phyloP scores from a whole-genome alignment of 2,888 invertebrate genomes.

The Eupithecia subumbrata region DNA sequence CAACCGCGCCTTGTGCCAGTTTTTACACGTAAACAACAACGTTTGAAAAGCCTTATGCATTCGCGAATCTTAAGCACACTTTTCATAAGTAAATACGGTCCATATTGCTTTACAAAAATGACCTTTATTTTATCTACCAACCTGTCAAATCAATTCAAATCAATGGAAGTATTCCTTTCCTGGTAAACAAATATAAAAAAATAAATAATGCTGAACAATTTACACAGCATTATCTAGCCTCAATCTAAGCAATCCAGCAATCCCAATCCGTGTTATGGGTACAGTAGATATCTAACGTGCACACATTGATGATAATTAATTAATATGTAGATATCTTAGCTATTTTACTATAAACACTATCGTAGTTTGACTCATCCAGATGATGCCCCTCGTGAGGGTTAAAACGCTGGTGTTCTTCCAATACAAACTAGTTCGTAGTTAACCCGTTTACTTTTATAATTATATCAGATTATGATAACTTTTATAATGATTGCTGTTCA shows the following conservation, averaged over 20 bases:
- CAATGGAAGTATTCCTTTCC: neutral
- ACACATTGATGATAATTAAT: neutral
- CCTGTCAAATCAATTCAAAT: neutral
- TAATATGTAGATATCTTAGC: neutral
- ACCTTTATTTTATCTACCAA: neutral
- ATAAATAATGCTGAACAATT: too few species aligned
- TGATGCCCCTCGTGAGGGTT: neutral
- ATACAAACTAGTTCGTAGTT: neutral
- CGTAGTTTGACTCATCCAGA: neutral
- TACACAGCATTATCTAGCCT: too few species aligned
- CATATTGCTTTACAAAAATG: neutral
- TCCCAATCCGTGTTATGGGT: too few species aligned
- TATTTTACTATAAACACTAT: neutral
- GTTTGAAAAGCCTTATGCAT: slow-evolving; percentile 37
- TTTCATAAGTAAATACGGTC: neutral
- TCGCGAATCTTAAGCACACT: slow-evolving; percentile 38
- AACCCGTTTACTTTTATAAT: too few species aligned
- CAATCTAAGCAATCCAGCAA: too few species aligned
- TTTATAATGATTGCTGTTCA: too few species aligned
- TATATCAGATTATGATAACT: too few species aligned
- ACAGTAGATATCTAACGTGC: too few species aligned
- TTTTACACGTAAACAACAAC: slow-evolving; percentile 63
- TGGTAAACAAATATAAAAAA: neutral
- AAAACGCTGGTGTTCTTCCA: neutral
- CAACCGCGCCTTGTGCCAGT: slow-evolving; percentile 70